Evolutionary conservation across 2,888 invertebrate genomes (phyloP), one percentile per base, ranked within the genome.

Genomic region (Sinelater perroti): DNA sequence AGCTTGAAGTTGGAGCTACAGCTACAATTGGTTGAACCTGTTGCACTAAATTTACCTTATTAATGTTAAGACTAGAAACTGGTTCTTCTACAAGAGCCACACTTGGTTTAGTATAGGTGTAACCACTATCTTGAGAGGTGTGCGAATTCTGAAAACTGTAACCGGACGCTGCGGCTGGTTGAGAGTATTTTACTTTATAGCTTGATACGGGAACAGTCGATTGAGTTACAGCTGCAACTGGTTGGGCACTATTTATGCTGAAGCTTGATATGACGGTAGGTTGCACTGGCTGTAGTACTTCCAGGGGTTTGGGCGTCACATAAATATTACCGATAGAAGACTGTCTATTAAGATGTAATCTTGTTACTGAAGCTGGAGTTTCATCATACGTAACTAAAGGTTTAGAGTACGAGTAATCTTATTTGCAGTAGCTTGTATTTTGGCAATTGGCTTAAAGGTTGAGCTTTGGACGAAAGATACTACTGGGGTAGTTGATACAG

Each of bases 271-370:
- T 28, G 17, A 46, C 24, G 20, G 45, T 28, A 7, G 53, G 53
- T 16, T 42, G 28, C 7, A 51, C 42, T 24, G 24, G 26, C 17
- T 30, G 28, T 2, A 44, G 1, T 11, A 21, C 6, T 17, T 14
- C 17, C 1, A 21, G 5, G 10, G 40, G 20, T 20, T 38, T 40
- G 14, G 35, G 30, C 2, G 8, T 35, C 1, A 16, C 16, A 16
- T 35, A 35, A n/a, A 3, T 30, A n/a, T 30, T 10, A 5, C 30
- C 30, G 3, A 10, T 11, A 3, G 30, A 7, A 6, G 21, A 4
- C 2, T 6, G 13, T 14, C 18, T 38, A 11, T 10, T 11, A n/a
- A 38, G 4, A 78, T 61, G 66, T 73, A 72, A 47, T 79, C 78
- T 38, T 74, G 58, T 54, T 31, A 46, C 24, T 2, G 42, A 74